Evolutionary conservation across 2,888 invertebrate species (phyloP).

Genomic region (Xestia c-nigrum): DNA sequence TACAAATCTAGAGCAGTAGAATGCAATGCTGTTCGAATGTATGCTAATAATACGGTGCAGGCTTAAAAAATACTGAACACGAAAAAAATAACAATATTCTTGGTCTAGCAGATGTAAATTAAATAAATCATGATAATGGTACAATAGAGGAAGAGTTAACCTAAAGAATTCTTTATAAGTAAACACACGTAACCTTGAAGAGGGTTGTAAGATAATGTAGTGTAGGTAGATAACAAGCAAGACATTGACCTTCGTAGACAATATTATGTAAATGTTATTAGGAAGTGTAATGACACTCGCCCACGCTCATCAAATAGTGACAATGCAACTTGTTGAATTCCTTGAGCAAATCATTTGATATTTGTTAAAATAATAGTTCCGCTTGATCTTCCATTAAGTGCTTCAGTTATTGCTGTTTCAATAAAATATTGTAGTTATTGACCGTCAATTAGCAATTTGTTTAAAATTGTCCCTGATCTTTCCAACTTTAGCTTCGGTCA

Average conservation of each 20-base stretch:
- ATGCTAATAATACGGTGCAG: not conserved
- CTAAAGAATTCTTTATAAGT: not conserved
- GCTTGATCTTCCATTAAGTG: not conserved
- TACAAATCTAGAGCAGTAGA: not conserved
- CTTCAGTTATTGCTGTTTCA: conserved; percentile 8
- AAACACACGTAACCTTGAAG: conserved; percentile 28
- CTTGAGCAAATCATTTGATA: conserved; percentile 18
- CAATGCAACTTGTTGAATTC: conserved; percentile 37
- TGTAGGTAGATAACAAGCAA: conserved; percentile 40
- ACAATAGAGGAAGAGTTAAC: not conserved
- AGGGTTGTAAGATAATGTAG: conserved; percentile 10
- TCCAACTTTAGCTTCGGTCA: conserved; percentile 58
- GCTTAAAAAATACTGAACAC: not conserved
- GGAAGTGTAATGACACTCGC: conserved; percentile 56
- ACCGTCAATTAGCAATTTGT: conserved; percentile 9
- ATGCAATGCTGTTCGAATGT: not conserved
- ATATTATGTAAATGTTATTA: conserved; percentile 58
- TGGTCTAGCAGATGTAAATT: not conserved
- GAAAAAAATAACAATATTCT: not conserved
- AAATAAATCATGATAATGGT: not conserved
- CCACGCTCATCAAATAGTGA: conserved; percentile 48
- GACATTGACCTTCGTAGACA: conserved; percentile 53
- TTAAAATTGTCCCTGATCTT: conserved; percentile 67
- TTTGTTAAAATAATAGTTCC: not conserved
- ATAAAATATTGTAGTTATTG: not conserved